Percentiles rank a stretch among this genome's conserved stretches.
phyloP scores from a whole-genome alignment of 2,113 vertebrate genomes.

The Fregata magnificens region DNA sequence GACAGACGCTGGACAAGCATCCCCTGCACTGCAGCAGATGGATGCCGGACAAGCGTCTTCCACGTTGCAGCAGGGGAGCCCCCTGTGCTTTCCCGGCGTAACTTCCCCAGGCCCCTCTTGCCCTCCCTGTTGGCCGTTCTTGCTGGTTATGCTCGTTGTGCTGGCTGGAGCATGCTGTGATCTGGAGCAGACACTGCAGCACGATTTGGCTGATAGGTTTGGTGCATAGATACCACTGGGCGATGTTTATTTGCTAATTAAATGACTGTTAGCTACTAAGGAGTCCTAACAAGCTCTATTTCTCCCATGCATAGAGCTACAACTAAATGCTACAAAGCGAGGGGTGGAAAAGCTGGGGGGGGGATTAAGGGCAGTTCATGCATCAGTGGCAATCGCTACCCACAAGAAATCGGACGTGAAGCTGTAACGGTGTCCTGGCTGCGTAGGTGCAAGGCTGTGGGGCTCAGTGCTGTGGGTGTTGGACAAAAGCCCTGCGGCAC shows the following conservation, averaged over 20 bases:
- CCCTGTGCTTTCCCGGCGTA: not conserved
- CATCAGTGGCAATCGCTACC: not conserved
- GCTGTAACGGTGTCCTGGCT: not conserved
- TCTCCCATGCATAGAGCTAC: not conserved
- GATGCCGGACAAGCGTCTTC: not conserved
- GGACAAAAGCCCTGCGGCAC: not conserved
- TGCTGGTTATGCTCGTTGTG: not conserved
- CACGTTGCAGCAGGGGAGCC: rapidly evolving
- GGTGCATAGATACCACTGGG: too few species aligned
- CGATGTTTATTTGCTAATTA: not conserved
- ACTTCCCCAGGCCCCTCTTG: not conserved
- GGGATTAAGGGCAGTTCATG: too few species aligned
- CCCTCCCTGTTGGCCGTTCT: not conserved
- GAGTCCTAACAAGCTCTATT: not conserved
- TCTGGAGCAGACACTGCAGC: not conserved
- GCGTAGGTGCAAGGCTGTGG: rapidly evolving
- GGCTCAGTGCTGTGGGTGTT: not conserved
- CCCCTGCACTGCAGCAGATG: too few species aligned
- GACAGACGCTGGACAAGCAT: not conserved
- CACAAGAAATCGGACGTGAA: not conserved
- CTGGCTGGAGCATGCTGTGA: not conserved
- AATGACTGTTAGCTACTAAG: not conserved
- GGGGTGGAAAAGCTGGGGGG: not conserved
- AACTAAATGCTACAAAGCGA: not conserved
- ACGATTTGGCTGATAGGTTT: not conserved